phyloP scores from a whole-genome alignment of 2,888 invertebrate genomes.

The Leucophora obtusa region DNA sequence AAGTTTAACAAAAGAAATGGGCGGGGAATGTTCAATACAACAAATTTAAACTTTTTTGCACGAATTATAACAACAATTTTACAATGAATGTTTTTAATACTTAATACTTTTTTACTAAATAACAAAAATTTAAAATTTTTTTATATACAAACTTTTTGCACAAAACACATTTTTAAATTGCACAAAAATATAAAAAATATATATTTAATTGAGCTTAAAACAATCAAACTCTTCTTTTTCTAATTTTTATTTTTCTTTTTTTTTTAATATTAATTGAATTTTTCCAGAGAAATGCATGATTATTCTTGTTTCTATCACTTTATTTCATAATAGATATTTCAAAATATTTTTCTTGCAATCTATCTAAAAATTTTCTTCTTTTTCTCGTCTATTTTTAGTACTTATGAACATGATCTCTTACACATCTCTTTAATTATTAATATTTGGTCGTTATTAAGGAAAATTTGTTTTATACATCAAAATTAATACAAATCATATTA shows the following conservation, averaged over 20 bases:
- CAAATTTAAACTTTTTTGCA: slow-evolving; percentile 57
- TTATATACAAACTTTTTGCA: slow-evolving; percentile 56
- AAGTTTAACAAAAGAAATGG: slow-evolving; percentile 14
- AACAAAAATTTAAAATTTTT: slow-evolving; percentile 37
- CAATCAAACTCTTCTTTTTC: slow-evolving; percentile 63
- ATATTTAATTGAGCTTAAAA: slow-evolving; percentile 67
- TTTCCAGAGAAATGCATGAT: slow-evolving; percentile 56
- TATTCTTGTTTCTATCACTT: neutral
- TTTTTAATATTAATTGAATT: neutral
- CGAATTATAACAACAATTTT: slow-evolving; percentile 40
- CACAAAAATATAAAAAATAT: slow-evolving; percentile 40
- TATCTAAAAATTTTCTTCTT: slow-evolving; percentile 9
- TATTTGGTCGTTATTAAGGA: slow-evolving; percentile 50
- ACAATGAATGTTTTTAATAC: neutral
- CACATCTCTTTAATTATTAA: slow-evolving; percentile 36
- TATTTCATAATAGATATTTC: neutral
- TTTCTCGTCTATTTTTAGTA: slow-evolving; percentile 45
- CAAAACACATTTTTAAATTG: slow-evolving; percentile 58
- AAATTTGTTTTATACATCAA: slow-evolving; percentile 46
- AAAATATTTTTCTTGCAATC: neutral
- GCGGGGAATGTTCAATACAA: neutral
- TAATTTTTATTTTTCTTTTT: slow-evolving; percentile 7
- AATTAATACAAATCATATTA: slow-evolving; percentile 39
- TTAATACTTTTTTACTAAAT: slow-evolving; percentile 40
- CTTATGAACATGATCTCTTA: slow-evolving; percentile 37